Percentiles rank a stretch among this genome's conserved stretches.
phyloP scores from a whole-genome alignment of 2,113 vertebrate species.

The Pipra filicauda region DNA sequence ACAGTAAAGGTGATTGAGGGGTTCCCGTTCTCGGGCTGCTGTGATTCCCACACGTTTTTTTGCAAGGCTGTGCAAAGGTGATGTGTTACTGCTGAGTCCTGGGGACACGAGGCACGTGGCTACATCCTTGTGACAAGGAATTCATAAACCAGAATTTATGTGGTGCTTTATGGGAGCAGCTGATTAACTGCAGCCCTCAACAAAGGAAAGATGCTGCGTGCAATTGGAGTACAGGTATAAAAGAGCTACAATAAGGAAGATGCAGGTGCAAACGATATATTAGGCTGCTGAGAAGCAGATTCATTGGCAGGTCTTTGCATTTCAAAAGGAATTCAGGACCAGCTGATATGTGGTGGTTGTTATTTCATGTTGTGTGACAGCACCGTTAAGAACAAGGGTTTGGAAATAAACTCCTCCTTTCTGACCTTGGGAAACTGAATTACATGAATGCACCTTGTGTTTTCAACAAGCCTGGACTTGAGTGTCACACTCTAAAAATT shows the following conservation, averaged over 20 bases:
- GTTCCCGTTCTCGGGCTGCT: neutral
- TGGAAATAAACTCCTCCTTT: neutral
- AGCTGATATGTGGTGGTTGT: neutral
- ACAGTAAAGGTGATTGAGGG: neutral
- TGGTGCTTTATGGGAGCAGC: neutral
- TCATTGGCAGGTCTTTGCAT: constrained; percentile 5
- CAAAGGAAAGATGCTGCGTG: neutral
- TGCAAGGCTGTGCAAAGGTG: neutral
- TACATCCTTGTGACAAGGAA: neutral
- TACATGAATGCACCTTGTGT: neutral
- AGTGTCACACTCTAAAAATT: neutral
- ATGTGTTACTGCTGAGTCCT: neutral
- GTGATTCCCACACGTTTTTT: neutral
- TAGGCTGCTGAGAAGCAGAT: neutral
- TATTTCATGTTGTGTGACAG: neutral
- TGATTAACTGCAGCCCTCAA: constrained; percentile 46
- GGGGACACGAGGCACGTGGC: neutral
- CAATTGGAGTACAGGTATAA: constrained; percentile 12
- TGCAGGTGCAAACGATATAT: constrained; percentile 38
- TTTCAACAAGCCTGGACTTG: neutral
- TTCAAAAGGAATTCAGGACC: neutral
- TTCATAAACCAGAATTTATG: constrained; percentile 39
- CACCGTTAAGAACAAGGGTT: neutral
- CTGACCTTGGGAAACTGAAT: constrained; percentile 3
- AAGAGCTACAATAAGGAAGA: constrained; percentile 13